These are phyloP conservation scores for Brachynemurus nebulosus DNA, from an alignment of 2,888 invertebrate genomes.

Conservation along the genomic window DNA sequence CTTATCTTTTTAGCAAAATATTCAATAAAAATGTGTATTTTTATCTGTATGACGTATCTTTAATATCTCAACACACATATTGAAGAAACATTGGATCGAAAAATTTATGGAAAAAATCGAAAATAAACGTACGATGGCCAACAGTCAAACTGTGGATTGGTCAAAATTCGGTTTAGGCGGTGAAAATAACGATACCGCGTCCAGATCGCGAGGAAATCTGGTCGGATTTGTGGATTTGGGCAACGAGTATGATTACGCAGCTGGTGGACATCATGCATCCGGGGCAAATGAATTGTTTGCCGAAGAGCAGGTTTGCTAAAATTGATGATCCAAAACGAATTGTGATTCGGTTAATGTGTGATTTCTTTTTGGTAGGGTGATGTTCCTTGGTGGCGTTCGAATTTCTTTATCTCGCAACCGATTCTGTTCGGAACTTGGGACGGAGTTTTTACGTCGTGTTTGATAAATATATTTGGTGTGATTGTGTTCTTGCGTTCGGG, in stretches of 20 bases:
- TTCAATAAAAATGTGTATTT: too few relatives aligned
- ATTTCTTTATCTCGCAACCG: constrained; percentile 92
- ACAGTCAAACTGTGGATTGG: constrained; percentile 36
- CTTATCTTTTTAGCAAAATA: too few relatives aligned
- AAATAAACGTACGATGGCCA: constrained; percentile 6
- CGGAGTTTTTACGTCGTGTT: constrained; percentile 93
- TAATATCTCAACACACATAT: too few relatives aligned
- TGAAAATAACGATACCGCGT: constrained; percentile 33
- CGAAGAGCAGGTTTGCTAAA: constrained; percentile 60
- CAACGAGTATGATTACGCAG: constrained; percentile 59
- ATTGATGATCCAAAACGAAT: neutral
- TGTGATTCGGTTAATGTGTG: too few relatives aligned
- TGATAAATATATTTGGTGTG: constrained; percentile 95
- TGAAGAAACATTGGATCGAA: too few relatives aligned
- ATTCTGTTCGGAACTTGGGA: constrained; percentile 96
- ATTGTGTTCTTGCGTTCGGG: constrained; percentile 93
- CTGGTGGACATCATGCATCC: constrained; percentile 71
- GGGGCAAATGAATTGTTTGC: constrained; percentile 85
- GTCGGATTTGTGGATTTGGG: constrained; percentile 64
- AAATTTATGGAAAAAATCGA: too few relatives aligned
- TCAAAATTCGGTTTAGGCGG: constrained; percentile 37
- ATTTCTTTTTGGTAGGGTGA: constrained; percentile 46
- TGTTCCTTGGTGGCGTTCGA: constrained; percentile 91
- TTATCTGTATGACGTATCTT: too few relatives aligned
- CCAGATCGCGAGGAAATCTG: constrained; percentile 44